Evolutionary conservation across 2,888 invertebrate genomes (phyloP), one percentile per base, ranked within the genome.

Genomic region (Cecidostiba fungosa): DNA sequence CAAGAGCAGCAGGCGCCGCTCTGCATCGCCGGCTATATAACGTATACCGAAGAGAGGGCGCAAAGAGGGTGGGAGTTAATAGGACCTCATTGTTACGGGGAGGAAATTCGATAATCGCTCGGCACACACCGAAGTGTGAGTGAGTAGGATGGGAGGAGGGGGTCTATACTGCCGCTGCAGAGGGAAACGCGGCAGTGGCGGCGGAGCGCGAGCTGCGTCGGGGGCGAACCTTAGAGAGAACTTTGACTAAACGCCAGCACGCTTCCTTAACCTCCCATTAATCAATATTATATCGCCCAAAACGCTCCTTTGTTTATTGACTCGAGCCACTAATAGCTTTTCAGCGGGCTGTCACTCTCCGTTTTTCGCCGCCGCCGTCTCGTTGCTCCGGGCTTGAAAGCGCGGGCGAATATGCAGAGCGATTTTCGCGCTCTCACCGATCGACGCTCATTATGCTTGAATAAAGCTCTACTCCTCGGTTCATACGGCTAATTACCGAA

Each of bases 41-140:
- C 66, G 66, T 23, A 89, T 90, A 90, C 89, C 88, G 87, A 88
- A 85, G 89, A 82, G 78, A 82, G 85, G 69, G 80, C 47, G 82
- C 54, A 78, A 76, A 74, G 74, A 89, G 90, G 91, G 92, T 91
- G 92, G 92, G 92, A 93, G 93, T 93, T 93, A 93, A 93, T 93
- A 93, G 93, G 93, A 92, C 93, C 93, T 92, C 92, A 93, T 93
- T 93, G 93, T 93, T 93, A 92, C 91, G 91, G 91, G 90, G 91
- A 93, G 93, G 93, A 93, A 93, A 93, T 93, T 93, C 93, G 93
- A 93, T 93, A 93, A 93, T 93, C 93, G 93, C 93, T 92, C 90
- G 91, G 92, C 91, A 93, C 92, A 93, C 92, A 92, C 91, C 91
- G 88, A 91, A 88, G 88, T 88, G 84, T 85, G 87, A 88, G 88